phyloP scores from a whole-genome alignment of 2,797 vertebrate species.

The Acridotheres tristis region DNA sequence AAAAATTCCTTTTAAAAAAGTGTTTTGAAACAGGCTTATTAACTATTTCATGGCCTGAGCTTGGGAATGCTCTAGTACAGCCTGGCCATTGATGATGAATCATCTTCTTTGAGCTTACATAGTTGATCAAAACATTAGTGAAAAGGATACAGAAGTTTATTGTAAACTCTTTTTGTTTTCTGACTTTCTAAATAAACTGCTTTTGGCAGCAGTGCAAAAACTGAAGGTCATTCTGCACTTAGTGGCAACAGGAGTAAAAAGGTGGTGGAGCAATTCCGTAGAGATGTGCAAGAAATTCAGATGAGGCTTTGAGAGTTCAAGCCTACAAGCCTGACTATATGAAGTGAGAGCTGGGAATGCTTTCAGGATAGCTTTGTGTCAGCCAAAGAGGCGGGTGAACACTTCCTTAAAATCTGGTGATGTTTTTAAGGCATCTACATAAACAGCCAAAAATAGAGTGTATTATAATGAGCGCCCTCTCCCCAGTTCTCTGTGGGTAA shows the following conservation, averaged over 20 bases:
- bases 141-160: not conserved
- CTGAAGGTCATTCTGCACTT: not conserved
- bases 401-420: not conserved
- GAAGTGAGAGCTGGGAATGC: not conserved
- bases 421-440: not conserved
- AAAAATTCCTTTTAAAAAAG: not conserved
- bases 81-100: not conserved
- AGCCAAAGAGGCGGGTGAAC: not conserved
- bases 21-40: not conserved
- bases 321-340: not conserved
- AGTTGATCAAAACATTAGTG: not conserved
- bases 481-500: not conserved
- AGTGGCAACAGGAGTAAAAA: not conserved
- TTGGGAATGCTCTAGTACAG: not conserved
- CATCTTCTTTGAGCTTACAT: fast-evolving
- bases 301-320: not conserved
- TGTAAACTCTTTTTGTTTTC: not conserved
- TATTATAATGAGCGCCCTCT: fast-evolving
- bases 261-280: not conserved
- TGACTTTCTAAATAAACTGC: not conserved
- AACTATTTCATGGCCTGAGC: not conserved
- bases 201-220: not conserved
- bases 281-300: not conserved
- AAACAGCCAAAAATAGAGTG: not conserved
- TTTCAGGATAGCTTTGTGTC: not conserved